These are phyloP conservation scores for Lithobates pipiens DNA, from an alignment of 2,797 vertebrate genomes.

Conservation along the genomic window DNA sequence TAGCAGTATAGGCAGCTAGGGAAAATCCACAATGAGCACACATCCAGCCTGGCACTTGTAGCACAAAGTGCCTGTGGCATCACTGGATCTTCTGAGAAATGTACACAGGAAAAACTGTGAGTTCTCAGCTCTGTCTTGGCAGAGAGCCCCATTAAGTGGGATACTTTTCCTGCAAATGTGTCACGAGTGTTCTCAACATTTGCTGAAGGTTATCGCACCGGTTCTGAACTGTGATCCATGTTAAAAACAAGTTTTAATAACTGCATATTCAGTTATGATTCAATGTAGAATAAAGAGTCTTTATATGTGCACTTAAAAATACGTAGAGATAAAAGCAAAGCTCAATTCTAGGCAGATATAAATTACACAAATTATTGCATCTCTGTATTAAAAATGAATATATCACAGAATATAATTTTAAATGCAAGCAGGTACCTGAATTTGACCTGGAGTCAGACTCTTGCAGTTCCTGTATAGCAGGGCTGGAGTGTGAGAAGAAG, in stretches of 20 bases:
- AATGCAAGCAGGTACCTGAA: no score
- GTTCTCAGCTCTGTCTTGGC: background rate
- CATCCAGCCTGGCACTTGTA: background rate
- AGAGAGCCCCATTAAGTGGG: background rate
- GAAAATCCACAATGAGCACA: conserved; percentile 42
- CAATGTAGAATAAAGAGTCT: background rate
- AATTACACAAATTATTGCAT: no score
- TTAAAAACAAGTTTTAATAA: background rate
- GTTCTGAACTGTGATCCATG: conserved; percentile 20
- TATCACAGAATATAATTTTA: no score
- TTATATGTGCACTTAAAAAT: no score
- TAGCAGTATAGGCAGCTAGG: background rate
- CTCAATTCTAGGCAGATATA: no score
- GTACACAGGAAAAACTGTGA: background rate
- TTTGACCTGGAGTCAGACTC: no score
- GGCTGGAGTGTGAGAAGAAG: no score
- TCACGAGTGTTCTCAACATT: background rate
- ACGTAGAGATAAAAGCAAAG: no score
- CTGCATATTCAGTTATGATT: background rate
- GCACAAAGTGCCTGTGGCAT: background rate
- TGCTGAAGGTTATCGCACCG: background rate
- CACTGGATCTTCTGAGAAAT: conserved; percentile 1
- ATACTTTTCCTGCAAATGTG: background rate
- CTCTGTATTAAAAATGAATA: no score
- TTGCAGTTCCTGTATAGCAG: no score